Percentiles rank a stretch among this genome's conserved stretches.
These are phyloP conservation scores for Chironomus tentans DNA, from an alignment of 2,888 invertebrate genomes.

Conservation along the genomic window DNA sequence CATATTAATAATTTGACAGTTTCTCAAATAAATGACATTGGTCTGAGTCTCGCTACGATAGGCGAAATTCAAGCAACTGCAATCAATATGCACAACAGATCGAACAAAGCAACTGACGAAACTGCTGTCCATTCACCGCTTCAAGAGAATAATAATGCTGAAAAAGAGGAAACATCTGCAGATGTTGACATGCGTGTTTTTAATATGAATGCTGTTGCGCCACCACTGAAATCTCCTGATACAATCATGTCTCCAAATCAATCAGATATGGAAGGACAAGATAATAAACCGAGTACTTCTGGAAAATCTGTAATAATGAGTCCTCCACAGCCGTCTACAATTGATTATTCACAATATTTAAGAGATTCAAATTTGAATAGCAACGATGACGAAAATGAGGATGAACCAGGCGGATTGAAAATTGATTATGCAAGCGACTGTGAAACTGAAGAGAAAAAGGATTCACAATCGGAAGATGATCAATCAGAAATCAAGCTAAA, in stretches of 20 bases:
- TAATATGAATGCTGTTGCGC: conserved; percentile 27
- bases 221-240: conserved; percentile 27
- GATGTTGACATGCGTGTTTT: conserved; percentile 38
- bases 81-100: conserved; percentile 46
- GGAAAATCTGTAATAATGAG: background rate
- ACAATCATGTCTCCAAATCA: conserved; percentile 25
- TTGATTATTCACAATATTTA: conserved; percentile 42
- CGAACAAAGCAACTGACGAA: no score
- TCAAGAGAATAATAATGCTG: conserved; percentile 42
- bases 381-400: conserved; percentile 42
- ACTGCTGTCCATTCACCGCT: no score
- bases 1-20: conserved; percentile 53
- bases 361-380: conserved; percentile 39
- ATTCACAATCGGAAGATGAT: conserved; percentile 11
- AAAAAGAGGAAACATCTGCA: conserved; percentile 37
- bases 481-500: conserved; percentile 1
- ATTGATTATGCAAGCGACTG: conserved; percentile 49
- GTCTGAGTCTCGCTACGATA: conserved; percentile 51
- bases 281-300: background rate
- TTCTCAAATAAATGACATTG: conserved; percentile 51
- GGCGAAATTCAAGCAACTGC: conserved; percentile 54
- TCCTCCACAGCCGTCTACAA: conserved; percentile 27
- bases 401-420: conserved; percentile 37
- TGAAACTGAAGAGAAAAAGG: conserved; percentile 23
- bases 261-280: conserved; percentile 6